Evolutionary conservation across 2,113 vertebrate genomes (phyloP), one percentile per base, ranked within the genome.

Genomic region (Periophthalmus modestus): DNA sequence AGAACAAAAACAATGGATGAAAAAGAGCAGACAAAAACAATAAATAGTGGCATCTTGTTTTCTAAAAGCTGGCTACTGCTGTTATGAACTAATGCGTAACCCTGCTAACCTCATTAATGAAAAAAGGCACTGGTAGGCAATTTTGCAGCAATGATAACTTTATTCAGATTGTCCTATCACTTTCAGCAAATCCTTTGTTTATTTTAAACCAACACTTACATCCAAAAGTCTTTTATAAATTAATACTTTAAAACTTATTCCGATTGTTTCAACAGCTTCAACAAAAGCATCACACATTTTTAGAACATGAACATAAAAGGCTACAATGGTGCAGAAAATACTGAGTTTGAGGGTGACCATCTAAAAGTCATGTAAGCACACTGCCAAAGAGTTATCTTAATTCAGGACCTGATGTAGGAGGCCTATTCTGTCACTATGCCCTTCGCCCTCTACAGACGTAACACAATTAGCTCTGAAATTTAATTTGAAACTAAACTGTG

Each of bases 391-490:
- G 28, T 63, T 66, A 43, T 48, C 59, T 58, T 67, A 47, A 16
- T 80, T 82, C 11, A 4, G 36, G 71, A 58, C 58, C 70, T 78
- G 72, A 69, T 57, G 77, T 69, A 70, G 66, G 73, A 74, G 14
- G 72, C 34, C 66, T 34, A 15, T n/a, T 46, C 66, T 79, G 63
- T 75, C 75, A 68, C 75, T 73, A 55, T 23, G 36, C 33, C 67
- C 66, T 82, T 58, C 61, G 61, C 50, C 72, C 79, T 59, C 79
- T 73, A 43, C 0, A 68, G 21, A 71, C 46, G 55, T 80, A 86
- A 92, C 76, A 61, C 71, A 85, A 83, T 91, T 88, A 90, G n/a
- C 13, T 62, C 69, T 7, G 52, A 0, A 89, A 91, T 90, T 84
- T 0, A 86, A 91, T 91, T 90, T 76, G 62, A 79, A 80, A 68